phyloP scores from a whole-genome alignment of 35 echinoderm and acorn worm genomes.

The Heliocidaris erythrogramma region DNA sequence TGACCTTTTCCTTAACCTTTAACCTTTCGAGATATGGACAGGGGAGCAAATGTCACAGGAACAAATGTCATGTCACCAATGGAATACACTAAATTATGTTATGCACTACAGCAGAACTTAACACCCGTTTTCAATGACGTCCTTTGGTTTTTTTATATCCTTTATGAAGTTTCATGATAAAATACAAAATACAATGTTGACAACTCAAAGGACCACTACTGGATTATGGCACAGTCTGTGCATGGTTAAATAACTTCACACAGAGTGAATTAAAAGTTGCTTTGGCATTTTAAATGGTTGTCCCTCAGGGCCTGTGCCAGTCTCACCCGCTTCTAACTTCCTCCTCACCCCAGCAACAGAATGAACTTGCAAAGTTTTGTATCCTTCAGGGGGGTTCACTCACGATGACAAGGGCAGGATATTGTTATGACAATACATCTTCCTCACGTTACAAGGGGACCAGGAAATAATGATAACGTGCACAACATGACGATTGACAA shows the following conservation, averaged over 20 bases:
- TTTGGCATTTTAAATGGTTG: not conserved
- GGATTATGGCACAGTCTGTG: not conserved
- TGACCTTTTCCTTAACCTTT: too few species aligned
- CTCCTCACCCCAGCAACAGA: not conserved
- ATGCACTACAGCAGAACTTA: too few species aligned
- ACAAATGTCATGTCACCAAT: too few species aligned
- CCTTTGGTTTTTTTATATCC: too few species aligned
- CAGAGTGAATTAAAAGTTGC: not conserved
- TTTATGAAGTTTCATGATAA: too few species aligned
- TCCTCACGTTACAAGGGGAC: not conserved
- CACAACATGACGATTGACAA: not conserved
- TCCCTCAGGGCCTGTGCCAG: not conserved
- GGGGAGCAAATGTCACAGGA: too few species aligned
- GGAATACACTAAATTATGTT: too few species aligned
- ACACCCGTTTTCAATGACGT: too few species aligned
- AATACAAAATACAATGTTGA: too few species aligned
- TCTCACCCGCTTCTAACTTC: not conserved
- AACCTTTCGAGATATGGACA: too few species aligned
- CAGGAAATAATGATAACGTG: not conserved
- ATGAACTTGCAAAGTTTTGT: not conserved
- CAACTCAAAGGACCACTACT: too few species aligned
- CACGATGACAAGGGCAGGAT: not conserved
- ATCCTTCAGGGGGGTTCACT: not conserved
- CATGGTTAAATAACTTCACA: not conserved
- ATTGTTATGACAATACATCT: conserved; percentile 10